Conservation (phyloP, 1,140 invertebrate genomes). For the Notospermus geniculatus region DNA sequence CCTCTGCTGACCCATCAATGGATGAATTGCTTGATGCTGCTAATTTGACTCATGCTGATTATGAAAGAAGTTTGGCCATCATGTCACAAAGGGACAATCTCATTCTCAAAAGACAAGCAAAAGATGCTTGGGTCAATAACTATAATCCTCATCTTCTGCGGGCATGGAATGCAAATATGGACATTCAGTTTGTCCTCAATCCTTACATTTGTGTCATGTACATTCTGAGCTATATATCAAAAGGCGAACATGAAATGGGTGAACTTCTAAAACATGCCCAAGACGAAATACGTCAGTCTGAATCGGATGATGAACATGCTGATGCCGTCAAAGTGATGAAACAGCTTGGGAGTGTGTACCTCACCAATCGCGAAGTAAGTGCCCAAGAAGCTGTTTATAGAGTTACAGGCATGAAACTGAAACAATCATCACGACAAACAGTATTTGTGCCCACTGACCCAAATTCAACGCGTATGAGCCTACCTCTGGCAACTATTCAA, state of each 20-base stretch:
- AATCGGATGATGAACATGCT: constrained; percentile 18
- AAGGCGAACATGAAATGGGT: constrained; percentile 20
- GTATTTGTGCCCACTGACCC: constrained; percentile 6
- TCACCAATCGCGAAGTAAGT: constrained; percentile 19
- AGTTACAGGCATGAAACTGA: constrained; percentile 15
- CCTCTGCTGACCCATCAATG: neutral
- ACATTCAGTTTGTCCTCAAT: constrained; percentile 23
- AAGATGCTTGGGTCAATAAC: constrained; percentile 15
- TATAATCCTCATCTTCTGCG: constrained; percentile 13
- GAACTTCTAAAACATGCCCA: constrained; percentile 11
- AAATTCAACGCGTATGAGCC: constrained; percentile 2
- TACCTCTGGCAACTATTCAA: constrained; percentile 10
- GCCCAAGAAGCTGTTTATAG: constrained; percentile 22
- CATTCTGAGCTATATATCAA: constrained; percentile 19
- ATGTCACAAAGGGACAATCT: constrained; percentile 5
- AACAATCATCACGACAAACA: constrained; percentile 17
- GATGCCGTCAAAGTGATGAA: constrained; percentile 17
- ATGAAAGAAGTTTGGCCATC: too few relatives aligned
- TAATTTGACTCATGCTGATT: too few relatives aligned
- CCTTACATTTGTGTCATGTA: constrained; percentile 21
- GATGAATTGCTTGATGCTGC: too few relatives aligned
- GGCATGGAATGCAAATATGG: constrained; percentile 24
- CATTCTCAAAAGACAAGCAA: constrained; percentile 12
- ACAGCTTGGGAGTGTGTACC: constrained; percentile 17
- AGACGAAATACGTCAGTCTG: constrained; percentile 4